Base-by-base conservation (phyloP, 2,113 vertebrate species). In the Pseudorhombus dupliciocellatus region DNA sequence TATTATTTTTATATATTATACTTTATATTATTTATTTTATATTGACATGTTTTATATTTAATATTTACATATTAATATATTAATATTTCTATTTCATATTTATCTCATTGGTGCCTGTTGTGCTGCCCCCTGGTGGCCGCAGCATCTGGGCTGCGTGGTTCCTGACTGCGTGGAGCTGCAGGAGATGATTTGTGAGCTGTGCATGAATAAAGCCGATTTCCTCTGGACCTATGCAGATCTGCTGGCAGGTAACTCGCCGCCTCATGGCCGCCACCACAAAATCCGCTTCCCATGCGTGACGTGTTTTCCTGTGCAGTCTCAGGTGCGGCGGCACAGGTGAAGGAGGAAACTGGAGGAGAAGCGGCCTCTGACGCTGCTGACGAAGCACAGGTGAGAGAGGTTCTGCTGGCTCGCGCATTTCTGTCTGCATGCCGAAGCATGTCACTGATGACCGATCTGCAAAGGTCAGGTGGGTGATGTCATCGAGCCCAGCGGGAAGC, bases 141-240 rank as follows among this genome's bases (percentile, higher is more conserved):
- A 99, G 98, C 98, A 99, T 80, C 94, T 99, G 66, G 96, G 98
- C 46, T 92, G 92, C 30, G 16, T 68, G 9, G 93, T 95, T 28
- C 96, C 96, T 7, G 98, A 99, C 66, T 93, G 94, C 11, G 95
- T 95, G 63, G 98, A 98, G 81, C 95, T 95, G 77, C 96, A 97
- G 53, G 98, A 99, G 84, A 99, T 99, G 98, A 94, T 98, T 7
- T 99, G 97, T 82, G 96, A 94, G 66, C 90, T 92, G 30, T 99
- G 98, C 63, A 98, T 98, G 97, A 95, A 93, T 7, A 95, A 51
- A 51, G 93, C 93, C 67, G 81, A 89, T 4, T 97, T 99, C 83
- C 88, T 99, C 0, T 97, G 97, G 97, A 93, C 88, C 34, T 99
- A 98, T 0, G 94, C 95, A 0, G 73, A 93, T 0, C 93, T 94